Percentiles rank a stretch among this genome's conserved stretches.
These are phyloP conservation scores for Atractosteus spatula DNA, from an alignment of 2,113 vertebrate species.

Conservation along the genomic window DNA sequence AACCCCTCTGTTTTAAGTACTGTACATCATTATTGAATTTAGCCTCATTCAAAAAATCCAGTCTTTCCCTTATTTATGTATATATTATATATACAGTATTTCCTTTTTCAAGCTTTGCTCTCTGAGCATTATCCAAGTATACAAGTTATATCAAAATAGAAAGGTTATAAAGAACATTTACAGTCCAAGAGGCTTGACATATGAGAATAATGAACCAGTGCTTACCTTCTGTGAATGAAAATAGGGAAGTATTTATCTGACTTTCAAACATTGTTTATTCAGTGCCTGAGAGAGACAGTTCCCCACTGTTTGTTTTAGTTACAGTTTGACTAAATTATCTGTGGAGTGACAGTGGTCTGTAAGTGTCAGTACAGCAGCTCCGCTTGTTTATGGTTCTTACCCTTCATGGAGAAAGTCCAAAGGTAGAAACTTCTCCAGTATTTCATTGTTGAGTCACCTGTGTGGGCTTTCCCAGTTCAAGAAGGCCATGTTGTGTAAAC, in stretches of 20 bases:
- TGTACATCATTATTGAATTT: neutral
- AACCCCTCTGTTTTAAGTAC: neutral
- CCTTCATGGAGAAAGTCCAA: conserved; percentile 7
- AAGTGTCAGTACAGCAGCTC: neutral
- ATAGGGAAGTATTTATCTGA: neutral
- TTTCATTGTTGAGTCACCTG: neutral
- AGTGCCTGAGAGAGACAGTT: neutral
- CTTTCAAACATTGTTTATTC: neutral
- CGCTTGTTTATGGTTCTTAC: neutral
- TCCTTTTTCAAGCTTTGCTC: too few species aligned
- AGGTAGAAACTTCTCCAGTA: conserved; percentile 8
- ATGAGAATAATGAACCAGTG: neutral
- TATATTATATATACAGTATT: too few species aligned
- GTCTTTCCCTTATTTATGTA: too few species aligned
- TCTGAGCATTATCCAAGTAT: too few species aligned
- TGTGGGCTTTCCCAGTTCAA: neutral
- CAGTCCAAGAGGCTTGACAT: too few species aligned
- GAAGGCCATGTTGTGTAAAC: neutral
- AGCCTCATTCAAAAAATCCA: too few species aligned
- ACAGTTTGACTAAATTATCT: conserved; percentile 15
- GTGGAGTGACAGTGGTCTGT: neutral
- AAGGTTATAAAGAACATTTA: too few species aligned
- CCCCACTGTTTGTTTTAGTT: conserved; percentile 8
- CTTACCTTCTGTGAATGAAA: conserved; percentile 6
- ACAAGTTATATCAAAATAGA: too few species aligned